Evolutionary conservation across 1,140 invertebrate species (phyloP).

Genomic region (Drosophila subobscura): DNA sequence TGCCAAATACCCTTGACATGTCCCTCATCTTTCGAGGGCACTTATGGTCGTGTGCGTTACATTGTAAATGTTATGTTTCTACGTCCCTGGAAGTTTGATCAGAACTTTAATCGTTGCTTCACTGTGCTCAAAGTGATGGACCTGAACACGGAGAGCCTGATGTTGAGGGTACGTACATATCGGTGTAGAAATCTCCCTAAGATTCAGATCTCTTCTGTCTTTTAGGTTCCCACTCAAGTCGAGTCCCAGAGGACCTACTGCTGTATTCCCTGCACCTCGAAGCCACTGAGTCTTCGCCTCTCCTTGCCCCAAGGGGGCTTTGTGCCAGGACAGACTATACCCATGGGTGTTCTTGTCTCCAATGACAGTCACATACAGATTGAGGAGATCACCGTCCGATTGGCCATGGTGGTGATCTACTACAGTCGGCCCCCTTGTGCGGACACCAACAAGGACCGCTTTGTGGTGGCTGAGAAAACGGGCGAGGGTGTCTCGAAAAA

Average conservation of each 20-base stretch:
- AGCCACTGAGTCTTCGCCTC: constrained; percentile 58
- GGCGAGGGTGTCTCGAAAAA: constrained; percentile 84
- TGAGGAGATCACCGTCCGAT: constrained; percentile 83
- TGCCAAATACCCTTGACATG: constrained; percentile 85
- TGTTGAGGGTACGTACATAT: constrained; percentile 61
- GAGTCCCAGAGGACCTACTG: constrained; percentile 65
- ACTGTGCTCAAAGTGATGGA: constrained; percentile 89
- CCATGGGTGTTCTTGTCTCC: constrained; percentile 51
- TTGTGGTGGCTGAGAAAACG: constrained; percentile 84
- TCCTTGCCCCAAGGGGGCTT: constrained; percentile 70
- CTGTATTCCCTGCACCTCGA: constrained; percentile 69
- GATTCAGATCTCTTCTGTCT: too few relatives aligned
- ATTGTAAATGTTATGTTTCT: constrained; percentile 87
- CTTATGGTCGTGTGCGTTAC: constrained; percentile 88
- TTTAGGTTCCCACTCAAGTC: constrained; percentile 61
- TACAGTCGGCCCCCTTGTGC: constrained; percentile 84
- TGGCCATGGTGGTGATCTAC: constrained; percentile 84
- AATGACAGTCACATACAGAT: constrained; percentile 84
- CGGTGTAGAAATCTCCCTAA: background rate
- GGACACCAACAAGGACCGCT: constrained; percentile 85
- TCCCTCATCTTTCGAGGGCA: constrained; percentile 89
- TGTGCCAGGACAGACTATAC: constrained; percentile 72
- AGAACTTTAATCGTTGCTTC: constrained; percentile 88
- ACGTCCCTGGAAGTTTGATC: constrained; percentile 90
- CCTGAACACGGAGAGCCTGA: constrained; percentile 86